Conservation (phyloP, 2,113 vertebrate species). For the Ameiurus melas region DNA sequence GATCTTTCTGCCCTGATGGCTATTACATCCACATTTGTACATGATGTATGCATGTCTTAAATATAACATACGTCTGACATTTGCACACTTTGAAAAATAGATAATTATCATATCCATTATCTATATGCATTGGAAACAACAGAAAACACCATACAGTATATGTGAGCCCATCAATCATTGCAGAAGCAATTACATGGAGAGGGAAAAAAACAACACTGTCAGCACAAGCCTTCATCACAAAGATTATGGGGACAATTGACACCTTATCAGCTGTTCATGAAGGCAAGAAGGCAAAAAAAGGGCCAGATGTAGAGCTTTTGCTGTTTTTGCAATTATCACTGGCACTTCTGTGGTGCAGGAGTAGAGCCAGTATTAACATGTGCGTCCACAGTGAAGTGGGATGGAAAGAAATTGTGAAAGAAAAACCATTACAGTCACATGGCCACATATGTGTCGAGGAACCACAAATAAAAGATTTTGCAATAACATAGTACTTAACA, state of each 20-base stretch:
- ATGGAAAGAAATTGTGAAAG: background rate
- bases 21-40: background rate
- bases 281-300: constrained; percentile 2
- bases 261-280: constrained; percentile 6
- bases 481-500: background rate
- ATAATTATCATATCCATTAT: background rate
- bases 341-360: background rate
- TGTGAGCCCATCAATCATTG: background rate
- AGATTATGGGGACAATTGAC: background rate
- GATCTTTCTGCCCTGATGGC: background rate
- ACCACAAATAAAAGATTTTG: background rate
- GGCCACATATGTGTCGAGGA: background rate
- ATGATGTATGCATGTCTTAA: background rate
- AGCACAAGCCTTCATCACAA: background rate
- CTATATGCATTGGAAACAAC: background rate
- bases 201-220: background rate
- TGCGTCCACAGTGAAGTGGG: background rate
- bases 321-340: background rate
- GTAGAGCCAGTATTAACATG: constrained; percentile 2
- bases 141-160: background rate
- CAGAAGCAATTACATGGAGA: background rate
- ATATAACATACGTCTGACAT: background rate
- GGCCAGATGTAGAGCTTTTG: background rate
- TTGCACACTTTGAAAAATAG: background rate
- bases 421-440: background rate